A percentile compares a stretch with the other conserved stretches of the same genome.
Evolutionary conservation across 2,888 invertebrate species (phyloP).

Genomic region (Cyaniris semiargus): DNA sequence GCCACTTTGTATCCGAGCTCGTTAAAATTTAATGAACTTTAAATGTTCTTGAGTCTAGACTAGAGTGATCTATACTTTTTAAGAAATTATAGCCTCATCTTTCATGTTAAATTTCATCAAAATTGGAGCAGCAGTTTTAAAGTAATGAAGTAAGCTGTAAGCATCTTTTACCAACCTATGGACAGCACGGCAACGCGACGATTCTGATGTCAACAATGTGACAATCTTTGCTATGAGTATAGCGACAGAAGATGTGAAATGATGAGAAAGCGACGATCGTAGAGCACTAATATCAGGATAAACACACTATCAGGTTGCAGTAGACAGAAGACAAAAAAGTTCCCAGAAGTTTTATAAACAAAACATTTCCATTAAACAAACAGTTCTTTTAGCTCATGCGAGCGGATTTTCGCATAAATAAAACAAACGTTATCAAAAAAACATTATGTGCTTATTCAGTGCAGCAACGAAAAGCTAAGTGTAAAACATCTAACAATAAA

Average conservation of each 20-base stretch:
- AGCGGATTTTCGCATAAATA: background rate
- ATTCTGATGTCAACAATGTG: too few species aligned
- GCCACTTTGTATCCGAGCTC: background rate
- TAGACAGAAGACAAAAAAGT: background rate
- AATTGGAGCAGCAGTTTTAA: background rate
- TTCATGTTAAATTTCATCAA: background rate
- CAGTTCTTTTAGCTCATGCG: background rate
- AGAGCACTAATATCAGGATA: too few species aligned
- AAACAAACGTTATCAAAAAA: constrained; percentile 27
- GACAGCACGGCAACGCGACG: too few species aligned
- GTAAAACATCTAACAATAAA: constrained; percentile 50
- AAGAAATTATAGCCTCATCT: background rate
- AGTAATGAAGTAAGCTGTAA: too few species aligned
- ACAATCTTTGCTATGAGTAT: too few species aligned
- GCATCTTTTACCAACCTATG: too few species aligned
- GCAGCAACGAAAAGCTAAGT: constrained; percentile 40
- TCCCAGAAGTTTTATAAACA: background rate
- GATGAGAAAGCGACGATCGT: too few species aligned
- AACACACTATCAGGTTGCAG: background rate
- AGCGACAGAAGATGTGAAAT: too few species aligned
- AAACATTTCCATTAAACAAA: constrained; percentile 3
- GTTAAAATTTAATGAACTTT: background rate
- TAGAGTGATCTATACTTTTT: background rate
- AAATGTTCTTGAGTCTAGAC: background rate
- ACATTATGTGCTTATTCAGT: constrained; percentile 23